Evolutionary conservation across 1,140 invertebrate species (phyloP).

Genomic region (Calephelis virginiensis): DNA sequence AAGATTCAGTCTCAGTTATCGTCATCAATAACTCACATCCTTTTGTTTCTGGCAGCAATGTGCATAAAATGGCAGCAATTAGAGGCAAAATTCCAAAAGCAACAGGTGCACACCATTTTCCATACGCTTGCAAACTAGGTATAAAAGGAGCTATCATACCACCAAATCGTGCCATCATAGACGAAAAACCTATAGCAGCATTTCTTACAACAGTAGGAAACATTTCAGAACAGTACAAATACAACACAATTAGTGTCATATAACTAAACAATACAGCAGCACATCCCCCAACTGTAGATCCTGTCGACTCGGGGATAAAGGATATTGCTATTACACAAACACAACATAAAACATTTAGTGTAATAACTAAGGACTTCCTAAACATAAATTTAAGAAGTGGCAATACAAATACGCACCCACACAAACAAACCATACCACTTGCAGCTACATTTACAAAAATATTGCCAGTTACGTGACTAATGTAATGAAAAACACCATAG

Average conservation of each 20-base stretch:
- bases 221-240: constrained; percentile 83
- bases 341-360: constrained; percentile 78
- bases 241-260: constrained; percentile 82
- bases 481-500: constrained; percentile 86
- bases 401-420: constrained; percentile 81
- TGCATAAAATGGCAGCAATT: constrained; percentile 81
- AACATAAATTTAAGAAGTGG: constrained; percentile 81
- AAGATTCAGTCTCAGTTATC: constrained; percentile 84
- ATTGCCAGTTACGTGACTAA: constrained; percentile 84
- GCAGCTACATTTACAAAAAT: constrained; percentile 85
- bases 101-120: constrained; percentile 81
- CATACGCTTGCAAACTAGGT: constrained; percentile 66
- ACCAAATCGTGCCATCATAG: constrained; percentile 83
- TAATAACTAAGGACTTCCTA: constrained; percentile 79
- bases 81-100: constrained; percentile 85
- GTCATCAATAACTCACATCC: constrained; percentile 86
- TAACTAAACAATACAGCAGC: constrained; percentile 83
- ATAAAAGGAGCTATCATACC: constrained; percentile 83
- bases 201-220: constrained; percentile 85
- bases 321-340: constrained; percentile 80
- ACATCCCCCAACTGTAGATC: constrained; percentile 79
- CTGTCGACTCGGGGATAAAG: constrained; percentile 67
- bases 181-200: constrained; percentile 82
- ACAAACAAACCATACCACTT: constrained; percentile 81
- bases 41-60: constrained; percentile 87